These are phyloP conservation scores for Ferdinandea cuprea DNA, from an alignment of 2,888 invertebrate genomes.

Conservation along the genomic window DNA sequence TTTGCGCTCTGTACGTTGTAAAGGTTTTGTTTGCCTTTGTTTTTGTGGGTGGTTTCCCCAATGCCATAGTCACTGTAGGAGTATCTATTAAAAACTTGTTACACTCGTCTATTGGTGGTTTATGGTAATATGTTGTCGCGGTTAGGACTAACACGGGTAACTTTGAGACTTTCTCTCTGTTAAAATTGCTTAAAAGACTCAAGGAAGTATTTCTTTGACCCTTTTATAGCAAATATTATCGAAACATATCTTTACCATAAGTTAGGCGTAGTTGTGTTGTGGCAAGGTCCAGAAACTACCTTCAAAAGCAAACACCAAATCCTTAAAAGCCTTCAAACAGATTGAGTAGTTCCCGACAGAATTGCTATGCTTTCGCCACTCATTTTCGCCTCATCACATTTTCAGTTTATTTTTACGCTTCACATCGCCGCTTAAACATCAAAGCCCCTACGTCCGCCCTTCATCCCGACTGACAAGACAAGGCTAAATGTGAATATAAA, in stretches of 20 bases:
- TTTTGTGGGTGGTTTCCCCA: constrained; percentile 28
- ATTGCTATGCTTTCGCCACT: not conserved
- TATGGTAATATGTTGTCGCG: no score
- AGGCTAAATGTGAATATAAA: constrained; percentile 62
- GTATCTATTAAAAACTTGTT: constrained; percentile 44
- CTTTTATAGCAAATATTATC: no score
- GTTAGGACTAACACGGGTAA: no score
- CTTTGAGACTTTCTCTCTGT: no score
- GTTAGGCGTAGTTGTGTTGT: no score
- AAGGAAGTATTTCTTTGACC: no score
- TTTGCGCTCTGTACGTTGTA: not conserved
- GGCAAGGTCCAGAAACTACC: no score
- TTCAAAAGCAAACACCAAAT: no score
- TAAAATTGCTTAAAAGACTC: no score
- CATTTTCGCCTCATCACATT: constrained; percentile 34
- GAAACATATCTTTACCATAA: no score
- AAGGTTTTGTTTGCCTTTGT: constrained; percentile 4
- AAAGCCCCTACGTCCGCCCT: constrained; percentile 20
- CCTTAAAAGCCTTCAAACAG: not conserved
- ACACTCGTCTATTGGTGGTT: not conserved
- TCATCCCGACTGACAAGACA: constrained; percentile 50
- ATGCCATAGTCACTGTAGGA: constrained; percentile 13
- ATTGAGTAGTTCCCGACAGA: not conserved
- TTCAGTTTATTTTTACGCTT: constrained; percentile 40
- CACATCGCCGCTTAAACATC: constrained; percentile 47